phyloP scores from a whole-genome alignment of 1,140 invertebrate species.

The Eubasilissa regina region DNA sequence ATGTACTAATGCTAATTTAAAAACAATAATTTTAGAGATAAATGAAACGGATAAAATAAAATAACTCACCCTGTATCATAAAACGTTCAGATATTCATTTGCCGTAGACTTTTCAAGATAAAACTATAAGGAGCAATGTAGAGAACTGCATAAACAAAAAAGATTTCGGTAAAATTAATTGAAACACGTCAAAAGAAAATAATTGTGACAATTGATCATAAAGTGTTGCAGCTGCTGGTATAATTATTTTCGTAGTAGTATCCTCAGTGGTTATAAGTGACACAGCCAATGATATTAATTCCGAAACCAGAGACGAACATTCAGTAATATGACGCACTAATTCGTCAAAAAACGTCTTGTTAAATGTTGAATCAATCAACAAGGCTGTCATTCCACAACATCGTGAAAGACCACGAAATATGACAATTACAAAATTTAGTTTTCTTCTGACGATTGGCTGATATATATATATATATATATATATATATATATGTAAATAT shows the following conservation, averaged over 20 bases:
- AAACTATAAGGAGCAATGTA: conserved; percentile 81
- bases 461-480: too few species aligned
- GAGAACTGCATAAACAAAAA: conserved; percentile 79
- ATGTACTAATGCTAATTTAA: too few species aligned
- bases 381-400: conserved; percentile 63
- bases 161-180: conserved; percentile 81
- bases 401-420: neutral
- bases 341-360: conserved; percentile 70
- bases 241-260: neutral
- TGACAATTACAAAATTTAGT: conserved; percentile 24
- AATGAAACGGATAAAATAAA: too few species aligned
- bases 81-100: conserved; percentile 85
- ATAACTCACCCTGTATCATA: conserved; percentile 81
- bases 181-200: conserved; percentile 78
- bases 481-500: too few species aligned
- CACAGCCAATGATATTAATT: conserved; percentile 68
- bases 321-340: conserved; percentile 70
- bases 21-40: too few species aligned
- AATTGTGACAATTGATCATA: conserved; percentile 56
- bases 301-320: conserved; percentile 67
- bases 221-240: conserved; percentile 43
- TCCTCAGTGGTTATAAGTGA: conserved; percentile 60
- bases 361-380: conserved; percentile 68
- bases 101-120: conserved; percentile 87
- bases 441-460: too few species aligned